Conservation (phyloP, 2,888 invertebrate species). For the Tiphia femorata region DNA sequence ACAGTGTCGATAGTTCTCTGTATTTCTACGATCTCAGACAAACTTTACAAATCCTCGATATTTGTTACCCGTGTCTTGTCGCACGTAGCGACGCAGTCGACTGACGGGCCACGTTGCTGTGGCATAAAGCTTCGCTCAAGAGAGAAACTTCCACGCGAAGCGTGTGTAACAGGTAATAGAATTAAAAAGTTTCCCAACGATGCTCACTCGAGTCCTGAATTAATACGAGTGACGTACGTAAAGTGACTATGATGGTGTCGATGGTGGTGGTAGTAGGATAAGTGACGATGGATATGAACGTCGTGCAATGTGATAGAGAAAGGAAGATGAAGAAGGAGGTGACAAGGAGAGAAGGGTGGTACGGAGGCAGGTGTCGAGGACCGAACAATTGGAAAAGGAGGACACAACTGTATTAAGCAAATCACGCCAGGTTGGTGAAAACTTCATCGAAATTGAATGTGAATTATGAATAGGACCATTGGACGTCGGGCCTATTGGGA, state of each 20-base stretch:
- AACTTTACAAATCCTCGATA: no score
- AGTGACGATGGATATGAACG: not conserved
- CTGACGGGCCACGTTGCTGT: no score
- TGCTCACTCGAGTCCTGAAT: slow-evolving; percentile 6
- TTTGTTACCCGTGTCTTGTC: no score
- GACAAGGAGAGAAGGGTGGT: not conserved
- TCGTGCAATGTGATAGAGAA: not conserved
- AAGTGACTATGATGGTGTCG: no score
- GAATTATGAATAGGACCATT: slow-evolving; percentile 55
- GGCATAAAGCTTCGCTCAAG: no score
- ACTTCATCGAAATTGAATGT: slow-evolving; percentile 59
- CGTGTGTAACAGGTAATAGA: no score
- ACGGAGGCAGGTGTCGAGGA: not conserved
- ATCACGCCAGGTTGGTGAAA: slow-evolving; percentile 43
- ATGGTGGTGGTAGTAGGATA: no score
- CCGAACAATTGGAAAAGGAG: slow-evolving; percentile 21
- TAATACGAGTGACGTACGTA: slow-evolving; percentile 10
- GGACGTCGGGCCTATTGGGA: slow-evolving; percentile 46
- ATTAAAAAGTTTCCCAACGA: slow-evolving; percentile 29
- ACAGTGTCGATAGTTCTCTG: no score
- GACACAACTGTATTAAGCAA: slow-evolving; percentile 47
- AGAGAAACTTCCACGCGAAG: no score
- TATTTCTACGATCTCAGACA: no score
- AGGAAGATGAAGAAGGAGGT: not conserved
- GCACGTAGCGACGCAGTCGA: no score